Base-by-base conservation (phyloP, 2,797 vertebrate species). In the Alcedo atthis region DNA sequence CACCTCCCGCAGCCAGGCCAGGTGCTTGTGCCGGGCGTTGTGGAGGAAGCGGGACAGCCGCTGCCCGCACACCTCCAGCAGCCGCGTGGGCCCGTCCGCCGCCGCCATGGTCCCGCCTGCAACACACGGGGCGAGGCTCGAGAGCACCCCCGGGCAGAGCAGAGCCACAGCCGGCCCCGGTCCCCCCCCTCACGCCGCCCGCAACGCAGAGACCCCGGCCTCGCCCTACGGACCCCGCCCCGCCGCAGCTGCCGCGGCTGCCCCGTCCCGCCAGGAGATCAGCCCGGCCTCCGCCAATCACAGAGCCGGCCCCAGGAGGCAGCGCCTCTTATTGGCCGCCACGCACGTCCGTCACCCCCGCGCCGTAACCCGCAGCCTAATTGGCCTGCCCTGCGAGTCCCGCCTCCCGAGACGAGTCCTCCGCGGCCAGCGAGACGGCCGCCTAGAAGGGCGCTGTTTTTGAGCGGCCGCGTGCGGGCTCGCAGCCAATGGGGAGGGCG, bases 1-100 rank as follows among this genome's bases (percentile, higher is more conserved):
- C 46, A 98, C 99, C 94, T 99, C 99, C 81, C 97, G 94, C 49
- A 99, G 98, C 99, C 99, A 99, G 76, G 99, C 98, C 97, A 99
- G 95, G 91, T 97, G 98, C 77, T 98, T 98, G 93, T 96, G 97
- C 12, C 98, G 95, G 11, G 98, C 97, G 1, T 98, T 96, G 26
- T 19, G 73, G 24, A 97, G 78, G 81, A 99, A 99, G 28, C 98
- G 98, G 42, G 97, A 78, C 7, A 98, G 91, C 93, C 98, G 98
- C 81, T 95, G 98, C 81, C 96, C 89, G 18, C 99, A 99, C 68
- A 98, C 96, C 64, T 98, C 97, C 94, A 98, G 97, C 79, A 99
- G 97, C 90, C 98, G 97, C 32, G 25, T 89, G 3, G 98, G 97
- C 2, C 98, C 97, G 7, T 89, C 97, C 8, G 98, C 91, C 4